A percentile compares a stretch with the other conserved stretches of the same genome.
phyloP scores from a whole-genome alignment of 1,140 invertebrate species.

The Zaprionus davidi region DNA sequence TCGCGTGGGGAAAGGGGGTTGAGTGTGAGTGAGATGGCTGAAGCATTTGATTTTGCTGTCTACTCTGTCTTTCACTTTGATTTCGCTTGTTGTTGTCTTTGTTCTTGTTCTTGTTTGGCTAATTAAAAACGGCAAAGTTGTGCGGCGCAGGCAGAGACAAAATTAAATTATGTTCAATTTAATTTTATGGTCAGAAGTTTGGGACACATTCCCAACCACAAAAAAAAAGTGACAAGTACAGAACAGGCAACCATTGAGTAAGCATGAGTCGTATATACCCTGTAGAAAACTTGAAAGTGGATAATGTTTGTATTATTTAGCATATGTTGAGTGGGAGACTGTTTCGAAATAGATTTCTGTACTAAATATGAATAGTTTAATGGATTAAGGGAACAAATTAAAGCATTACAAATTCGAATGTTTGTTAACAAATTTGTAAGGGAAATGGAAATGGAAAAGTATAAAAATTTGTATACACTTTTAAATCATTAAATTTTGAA shows the following conservation, averaged over 20 bases:
- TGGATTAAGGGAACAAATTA: background rate
- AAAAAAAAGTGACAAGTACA: background rate
- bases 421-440: background rate
- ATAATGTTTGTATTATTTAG: background rate
- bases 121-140: slow-evolving; percentile 54
- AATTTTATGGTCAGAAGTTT: slow-evolving; percentile 45
- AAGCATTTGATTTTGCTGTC: slow-evolving; percentile 20
- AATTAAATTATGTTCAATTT: slow-evolving; percentile 60
- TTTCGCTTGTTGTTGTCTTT: slow-evolving; percentile 9
- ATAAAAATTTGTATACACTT: background rate
- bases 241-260: background rate
- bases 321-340: accelerated
- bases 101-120: slow-evolving; percentile 36
- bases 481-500: background rate
- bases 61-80: slow-evolving; percentile 32
- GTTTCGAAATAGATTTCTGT: background rate
- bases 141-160: slow-evolving; percentile 31
- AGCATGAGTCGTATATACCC: background rate
- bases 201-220: slow-evolving; percentile 7
- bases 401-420: background rate
- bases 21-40: background rate
- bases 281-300: background rate
- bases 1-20: background rate
- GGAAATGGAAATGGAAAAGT: background rate
- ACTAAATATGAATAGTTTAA: background rate